These are phyloP conservation scores for Stomatorhinus ivindoensis DNA, from an alignment of 2,113 vertebrate genomes.

Conservation along the genomic window DNA sequence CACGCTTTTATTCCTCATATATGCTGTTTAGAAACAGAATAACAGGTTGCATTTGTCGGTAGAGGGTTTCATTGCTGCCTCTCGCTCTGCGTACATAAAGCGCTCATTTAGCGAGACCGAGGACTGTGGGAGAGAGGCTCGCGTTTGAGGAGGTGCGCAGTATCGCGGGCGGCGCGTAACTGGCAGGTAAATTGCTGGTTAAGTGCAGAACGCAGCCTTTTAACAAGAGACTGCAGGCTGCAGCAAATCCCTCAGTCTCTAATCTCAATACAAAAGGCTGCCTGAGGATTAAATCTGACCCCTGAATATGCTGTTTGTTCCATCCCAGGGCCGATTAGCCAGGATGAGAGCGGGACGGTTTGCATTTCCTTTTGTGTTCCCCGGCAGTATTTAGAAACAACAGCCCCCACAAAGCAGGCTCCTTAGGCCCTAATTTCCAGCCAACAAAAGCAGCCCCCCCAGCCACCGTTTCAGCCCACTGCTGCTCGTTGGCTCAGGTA, in stretches of 20 bases:
- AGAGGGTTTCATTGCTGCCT: constrained; percentile 38
- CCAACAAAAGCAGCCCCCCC: constrained; percentile 51
- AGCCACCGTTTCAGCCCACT: constrained; percentile 17
- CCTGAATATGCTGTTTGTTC: constrained; percentile 73
- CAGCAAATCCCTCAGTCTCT: constrained; percentile 85
- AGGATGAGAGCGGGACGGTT: constrained; percentile 55
- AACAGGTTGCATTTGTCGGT: constrained; percentile 35
- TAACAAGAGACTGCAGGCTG: constrained; percentile 74
- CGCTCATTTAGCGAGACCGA: constrained; percentile 20
- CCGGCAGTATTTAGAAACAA: constrained; percentile 60
- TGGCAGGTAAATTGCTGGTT: constrained; percentile 96
- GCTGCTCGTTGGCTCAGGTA: constrained; percentile 14
- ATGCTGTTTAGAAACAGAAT: constrained; percentile 8
- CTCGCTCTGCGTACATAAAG: constrained; percentile 44
- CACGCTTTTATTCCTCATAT: neutral
- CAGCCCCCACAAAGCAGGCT: constrained; percentile 48
- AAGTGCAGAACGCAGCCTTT: constrained; percentile 82
- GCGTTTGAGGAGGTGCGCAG: constrained; percentile 54
- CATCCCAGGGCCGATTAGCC: constrained; percentile 60
- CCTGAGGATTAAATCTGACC: constrained; percentile 85
- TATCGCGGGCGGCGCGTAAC: constrained; percentile 61
- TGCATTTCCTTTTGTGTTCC: constrained; percentile 62
- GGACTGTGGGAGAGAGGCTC: constrained; percentile 34
- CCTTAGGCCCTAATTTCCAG: constrained; percentile 47
- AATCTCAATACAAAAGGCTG: constrained; percentile 90